Base-by-base conservation (phyloP, 2,797 vertebrate species). In the Vireo griseus region DNA sequence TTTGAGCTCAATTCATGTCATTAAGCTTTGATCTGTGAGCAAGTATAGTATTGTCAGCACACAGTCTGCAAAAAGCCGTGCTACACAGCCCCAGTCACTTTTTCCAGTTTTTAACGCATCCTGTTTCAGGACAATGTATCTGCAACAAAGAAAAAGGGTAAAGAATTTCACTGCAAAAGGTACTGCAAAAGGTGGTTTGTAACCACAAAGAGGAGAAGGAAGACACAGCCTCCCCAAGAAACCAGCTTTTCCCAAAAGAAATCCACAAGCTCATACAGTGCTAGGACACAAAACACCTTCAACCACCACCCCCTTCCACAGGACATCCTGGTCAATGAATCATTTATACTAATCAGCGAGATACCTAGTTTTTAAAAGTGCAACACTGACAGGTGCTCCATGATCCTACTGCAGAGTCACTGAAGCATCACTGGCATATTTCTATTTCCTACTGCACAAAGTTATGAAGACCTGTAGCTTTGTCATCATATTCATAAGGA, bases 21-120 rank as follows among this genome's bases (percentile, higher is more conserved):
- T 73, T 93, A 79, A 69, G 92, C 88, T 93, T 87, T 92, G 92
- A 90, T 92, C 80, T 92, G 80, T 40, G 33, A 85, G 48, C 8
- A 11, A 63, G 55, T 69, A 37, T 4, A 37, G 50, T 74, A 87
- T 28, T 8, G 0, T 40, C 71, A 73, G 77, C 31, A 76, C 26
- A 47, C 18, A 85, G n/a, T 5, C 14, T 37, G 13, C 67, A 92
- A 82, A 81, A 86, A 74, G 33, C 69, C 52, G 29, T 37, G n/a
- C 58, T 90, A 55, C n/a, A 19, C 18, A 75, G 58, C 11, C 37
- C 45, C 50, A 62, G 45, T 24, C 26, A 51, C 28, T 76, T 91
- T 91, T 94, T 52, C 42, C 67, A 92, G 72, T 59, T 77, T 77
- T 74, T 87, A 48, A 83, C 11, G 5, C 57, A 86, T 40, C n/a